Evolutionary conservation across 2,888 invertebrate genomes (phyloP), one percentile per base, ranked within the genome.

Genomic region (Drosophila imparisetae): DNA sequence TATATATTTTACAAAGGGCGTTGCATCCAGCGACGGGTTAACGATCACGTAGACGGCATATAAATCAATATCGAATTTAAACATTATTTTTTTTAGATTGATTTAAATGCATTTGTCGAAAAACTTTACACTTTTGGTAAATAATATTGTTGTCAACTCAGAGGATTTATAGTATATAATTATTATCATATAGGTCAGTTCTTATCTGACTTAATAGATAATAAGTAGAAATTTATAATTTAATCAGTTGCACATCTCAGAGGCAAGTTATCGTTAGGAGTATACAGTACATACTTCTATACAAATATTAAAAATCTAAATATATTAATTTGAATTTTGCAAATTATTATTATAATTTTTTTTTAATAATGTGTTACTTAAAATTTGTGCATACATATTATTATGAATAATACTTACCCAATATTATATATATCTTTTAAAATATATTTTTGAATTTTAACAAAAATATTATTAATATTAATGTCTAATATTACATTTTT

Each of bases 41-140:
- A 63, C 61, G 50, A 83, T 78, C 83, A 84, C 81, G 89, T 81
- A 86, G 71, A 55, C 81, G 55, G 36, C 4, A 29, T 15, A 38
- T 45, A 29, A n/a, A 13, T 18, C 18, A 27, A 55, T 55, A n/a
- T 38, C 8, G n/a, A n/a, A 27, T n/a, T 55, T 54, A 10, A 7
- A 27, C 4, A 11, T 18, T 27, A 54, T 55, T 38, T 13, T 3
- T 10, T 3, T 36, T 38, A 13, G n/a, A 0, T 38, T 55, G 29
- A 27, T 24, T 27, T 2, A 18, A 24, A 15, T 53, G n/a, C 32
- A 53, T 21, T 34, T 15, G 24, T 54, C 27, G 18, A 38, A 38
- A 45, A 18, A 21, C 13, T 7, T 29, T 6, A 4, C 6, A n/a
- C 8, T 65, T 29, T 65, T 21, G 10, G 10, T 34, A n/a, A 30